Percentiles rank a stretch among this genome's conserved stretches.
phyloP scores from a whole-genome alignment of 2,797 vertebrate genomes.

The Cottoperca gobio region DNA sequence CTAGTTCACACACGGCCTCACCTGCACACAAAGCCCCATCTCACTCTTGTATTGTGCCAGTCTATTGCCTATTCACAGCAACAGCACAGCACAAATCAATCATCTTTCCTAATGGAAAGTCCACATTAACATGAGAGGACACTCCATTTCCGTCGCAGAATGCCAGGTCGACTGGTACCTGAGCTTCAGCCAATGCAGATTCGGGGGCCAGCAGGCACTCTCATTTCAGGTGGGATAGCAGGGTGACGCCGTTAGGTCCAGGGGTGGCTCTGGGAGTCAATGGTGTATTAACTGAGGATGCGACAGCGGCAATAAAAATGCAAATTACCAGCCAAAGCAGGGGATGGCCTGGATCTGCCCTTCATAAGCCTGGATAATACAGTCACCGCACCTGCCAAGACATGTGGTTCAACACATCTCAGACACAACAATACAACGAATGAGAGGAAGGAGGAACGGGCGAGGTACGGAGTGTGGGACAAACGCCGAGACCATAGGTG shows the following conservation, averaged over 20 bases:
- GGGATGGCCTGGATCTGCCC: slow-evolving; percentile 79
- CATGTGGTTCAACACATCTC: slow-evolving; percentile 73
- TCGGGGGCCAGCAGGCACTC: slow-evolving; percentile 56
- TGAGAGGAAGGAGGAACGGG: slow-evolving; percentile 34
- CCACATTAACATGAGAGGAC: slow-evolving; percentile 87
- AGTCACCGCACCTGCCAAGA: slow-evolving; percentile 80
- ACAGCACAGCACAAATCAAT: slow-evolving; percentile 83
- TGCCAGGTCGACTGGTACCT: slow-evolving; percentile 81
- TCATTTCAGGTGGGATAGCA: slow-evolving; percentile 78
- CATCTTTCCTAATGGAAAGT: slow-evolving; percentile 86
- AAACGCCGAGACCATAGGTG: slow-evolving; percentile 25
- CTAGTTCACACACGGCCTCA: slow-evolving; percentile 69
- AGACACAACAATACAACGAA: slow-evolving; percentile 65
- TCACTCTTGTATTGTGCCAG: slow-evolving; percentile 73
- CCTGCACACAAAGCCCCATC: slow-evolving; percentile 78
- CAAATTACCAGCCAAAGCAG: slow-evolving; percentile 84
- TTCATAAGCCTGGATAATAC: slow-evolving; percentile 82
- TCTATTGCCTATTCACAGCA: slow-evolving; percentile 75
- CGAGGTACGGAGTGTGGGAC: slow-evolving; percentile 10
- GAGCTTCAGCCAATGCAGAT: slow-evolving; percentile 67
- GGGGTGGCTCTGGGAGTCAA: slow-evolving; percentile 80
- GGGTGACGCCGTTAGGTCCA: slow-evolving; percentile 75
- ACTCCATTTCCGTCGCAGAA: slow-evolving; percentile 86
- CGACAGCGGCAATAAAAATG: slow-evolving; percentile 89
- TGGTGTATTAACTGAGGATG: slow-evolving; percentile 83